phyloP scores from a whole-genome alignment of 2,797 vertebrate species.

The Chloroceryle inda region DNA sequence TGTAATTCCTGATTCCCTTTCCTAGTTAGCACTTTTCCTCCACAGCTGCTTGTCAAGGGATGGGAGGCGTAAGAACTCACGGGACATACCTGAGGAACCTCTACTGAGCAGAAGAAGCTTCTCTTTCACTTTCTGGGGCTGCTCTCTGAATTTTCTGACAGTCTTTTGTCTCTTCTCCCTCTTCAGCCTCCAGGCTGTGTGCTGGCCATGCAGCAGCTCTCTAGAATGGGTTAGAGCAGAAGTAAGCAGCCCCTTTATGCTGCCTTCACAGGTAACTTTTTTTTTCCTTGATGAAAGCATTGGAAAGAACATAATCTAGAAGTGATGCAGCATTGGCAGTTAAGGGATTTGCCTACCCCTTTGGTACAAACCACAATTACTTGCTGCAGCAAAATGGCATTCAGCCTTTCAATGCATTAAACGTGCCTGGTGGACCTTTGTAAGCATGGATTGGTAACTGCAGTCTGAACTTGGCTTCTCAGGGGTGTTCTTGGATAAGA shows the following conservation, averaged over 20 bases:
- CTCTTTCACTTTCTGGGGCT: not conserved
- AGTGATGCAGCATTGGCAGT: not conserved
- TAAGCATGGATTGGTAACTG: not conserved
- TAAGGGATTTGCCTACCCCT: not conserved
- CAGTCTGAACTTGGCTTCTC: slow-evolving; percentile 16
- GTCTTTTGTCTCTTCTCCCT: not conserved
- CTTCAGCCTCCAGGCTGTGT: not conserved
- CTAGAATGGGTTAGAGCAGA: not conserved
- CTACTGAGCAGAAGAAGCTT: not conserved
- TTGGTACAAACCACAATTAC: not conserved
- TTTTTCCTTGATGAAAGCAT: not conserved
- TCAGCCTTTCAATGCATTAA: not conserved
- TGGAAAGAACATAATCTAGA: not conserved
- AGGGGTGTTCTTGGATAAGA: not conserved
- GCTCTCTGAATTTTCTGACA: not conserved
- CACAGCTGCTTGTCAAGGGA: not conserved
- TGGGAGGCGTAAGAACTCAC: not conserved
- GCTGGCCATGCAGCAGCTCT: not conserved
- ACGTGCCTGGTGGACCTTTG: not conserved
- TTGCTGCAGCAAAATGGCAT: not conserved
- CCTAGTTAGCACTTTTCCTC: not conserved
- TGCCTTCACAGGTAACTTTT: not conserved
- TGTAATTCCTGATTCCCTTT: not conserved
- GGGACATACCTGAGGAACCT: not conserved
- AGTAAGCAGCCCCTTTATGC: not conserved